phyloP scores from a whole-genome alignment of 2,797 vertebrate species.

The Characodon lateralis region DNA sequence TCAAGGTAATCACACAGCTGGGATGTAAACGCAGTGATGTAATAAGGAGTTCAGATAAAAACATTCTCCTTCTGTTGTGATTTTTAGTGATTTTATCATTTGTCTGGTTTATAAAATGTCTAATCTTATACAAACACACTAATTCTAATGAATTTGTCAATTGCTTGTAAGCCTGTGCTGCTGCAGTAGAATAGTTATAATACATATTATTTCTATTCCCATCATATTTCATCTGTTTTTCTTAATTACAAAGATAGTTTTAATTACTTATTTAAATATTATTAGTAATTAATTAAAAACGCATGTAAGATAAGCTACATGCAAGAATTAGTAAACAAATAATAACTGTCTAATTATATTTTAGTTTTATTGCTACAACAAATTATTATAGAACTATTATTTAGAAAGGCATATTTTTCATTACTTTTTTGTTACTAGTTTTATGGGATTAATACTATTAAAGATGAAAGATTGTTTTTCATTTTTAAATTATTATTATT shows the following conservation, averaged over 20 bases:
- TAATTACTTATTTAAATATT: not conserved
- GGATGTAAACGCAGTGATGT: not conserved
- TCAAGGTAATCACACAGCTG: slow-evolving; percentile 1
- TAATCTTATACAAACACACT: not conserved
- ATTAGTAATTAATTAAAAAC: not conserved
- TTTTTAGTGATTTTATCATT: not conserved
- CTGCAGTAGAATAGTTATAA: not conserved
- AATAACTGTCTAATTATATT: no score
- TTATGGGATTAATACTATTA: not conserved
- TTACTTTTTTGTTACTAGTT: not conserved
- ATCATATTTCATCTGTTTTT: not conserved
- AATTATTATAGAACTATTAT: not conserved
- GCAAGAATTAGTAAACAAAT: no score
- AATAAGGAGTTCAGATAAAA: not conserved
- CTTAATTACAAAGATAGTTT: not conserved
- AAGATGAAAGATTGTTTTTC: not conserved
- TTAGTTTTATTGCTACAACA: not conserved
- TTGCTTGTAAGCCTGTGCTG: not conserved
- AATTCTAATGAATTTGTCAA: not conserved
- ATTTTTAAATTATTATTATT: not conserved
- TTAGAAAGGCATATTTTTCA: not conserved
- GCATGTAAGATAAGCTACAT: no score
- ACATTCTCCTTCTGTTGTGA: not conserved
- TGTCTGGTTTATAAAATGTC: not conserved
- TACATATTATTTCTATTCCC: no score